Percentiles rank a stretch among this genome's conserved stretches.
These are phyloP conservation scores for Crotalus horridus DNA, from an alignment of 2,113 vertebrate genomes.

Conservation along the genomic window DNA sequence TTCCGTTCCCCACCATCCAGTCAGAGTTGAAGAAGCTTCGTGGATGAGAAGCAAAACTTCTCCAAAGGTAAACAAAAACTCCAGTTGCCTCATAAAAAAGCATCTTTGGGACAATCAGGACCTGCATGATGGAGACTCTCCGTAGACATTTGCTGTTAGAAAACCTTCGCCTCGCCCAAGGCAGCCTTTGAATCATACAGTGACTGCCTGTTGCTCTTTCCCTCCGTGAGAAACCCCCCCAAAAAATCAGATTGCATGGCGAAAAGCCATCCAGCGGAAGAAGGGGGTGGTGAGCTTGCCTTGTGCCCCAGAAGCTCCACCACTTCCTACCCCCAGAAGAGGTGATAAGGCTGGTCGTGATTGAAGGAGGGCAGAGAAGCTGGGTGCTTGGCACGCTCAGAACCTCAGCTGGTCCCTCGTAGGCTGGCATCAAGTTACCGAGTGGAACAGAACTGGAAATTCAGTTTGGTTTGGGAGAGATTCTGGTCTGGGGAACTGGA, in stretches of 20 bases:
- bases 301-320: too few species aligned
- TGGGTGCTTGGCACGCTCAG: not conserved
- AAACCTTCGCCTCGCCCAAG: not conserved
- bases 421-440: not conserved
- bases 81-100: too few species aligned
- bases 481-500: not conserved
- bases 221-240: not conserved
- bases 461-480: not conserved
- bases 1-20: too few species aligned
- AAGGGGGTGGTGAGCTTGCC: not conserved
- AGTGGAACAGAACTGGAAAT: not conserved
- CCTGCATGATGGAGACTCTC: too few species aligned
- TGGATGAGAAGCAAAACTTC: too few species aligned
- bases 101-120: too few species aligned
- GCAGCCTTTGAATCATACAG: not conserved
- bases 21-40: too few species aligned
- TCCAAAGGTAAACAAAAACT: too few species aligned
- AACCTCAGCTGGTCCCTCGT: not conserved
- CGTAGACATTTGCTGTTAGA: too few species aligned
- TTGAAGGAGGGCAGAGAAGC: fast-evolving
- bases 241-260: not conserved
- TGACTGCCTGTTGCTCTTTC: fast-evolving
- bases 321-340: not conserved
- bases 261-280: not conserved
- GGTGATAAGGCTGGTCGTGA: not conserved